Evolutionary conservation across 2,888 invertebrate species (phyloP).

Genomic region (Ormyrus pomaceus): DNA sequence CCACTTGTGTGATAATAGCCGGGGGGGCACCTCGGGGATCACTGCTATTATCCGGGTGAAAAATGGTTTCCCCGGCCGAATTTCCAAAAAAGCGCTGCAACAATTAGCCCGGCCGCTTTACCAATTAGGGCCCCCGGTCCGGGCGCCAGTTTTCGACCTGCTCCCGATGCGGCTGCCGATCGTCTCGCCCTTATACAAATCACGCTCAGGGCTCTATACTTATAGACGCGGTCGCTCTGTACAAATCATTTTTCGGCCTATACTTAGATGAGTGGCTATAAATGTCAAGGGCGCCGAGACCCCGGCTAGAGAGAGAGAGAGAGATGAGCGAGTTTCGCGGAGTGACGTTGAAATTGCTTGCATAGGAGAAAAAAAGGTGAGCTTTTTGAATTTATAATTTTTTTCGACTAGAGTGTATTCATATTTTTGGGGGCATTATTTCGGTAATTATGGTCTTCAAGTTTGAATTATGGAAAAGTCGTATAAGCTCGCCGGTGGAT

Average conservation of each 20-base stretch:
- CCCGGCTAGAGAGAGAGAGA: conserved; percentile 1
- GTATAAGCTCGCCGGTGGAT: background rate
- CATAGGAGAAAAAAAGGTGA: conserved; percentile 16
- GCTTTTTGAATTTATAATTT: conserved; percentile 49
- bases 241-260: conserved; percentile 72
- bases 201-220: conserved; percentile 64
- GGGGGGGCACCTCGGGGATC: conserved; percentile 56
- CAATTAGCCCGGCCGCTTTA: conserved; percentile 65
- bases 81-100: conserved; percentile 65
- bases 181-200: conserved; percentile 63
- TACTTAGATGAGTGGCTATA: conserved; percentile 62
- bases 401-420: conserved; percentile 17
- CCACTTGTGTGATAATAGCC: conserved; percentile 53
- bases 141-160: conserved; percentile 55
- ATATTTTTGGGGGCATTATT: conserved; percentile 15
- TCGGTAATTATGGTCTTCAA: conserved; percentile 28
- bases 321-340: background rate
- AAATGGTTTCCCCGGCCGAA: conserved; percentile 73
- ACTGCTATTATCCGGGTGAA: conserved; percentile 72
- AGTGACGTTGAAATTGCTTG: conserved; percentile 54
- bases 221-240: conserved; percentile 65
- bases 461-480: conserved; percentile 17
- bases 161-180: conserved; percentile 29
- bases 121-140: conserved; percentile 39
- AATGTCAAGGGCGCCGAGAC: conserved; percentile 48